Conservation (phyloP, 2,113 vertebrate species). For the Heliornis fulica region DNA sequence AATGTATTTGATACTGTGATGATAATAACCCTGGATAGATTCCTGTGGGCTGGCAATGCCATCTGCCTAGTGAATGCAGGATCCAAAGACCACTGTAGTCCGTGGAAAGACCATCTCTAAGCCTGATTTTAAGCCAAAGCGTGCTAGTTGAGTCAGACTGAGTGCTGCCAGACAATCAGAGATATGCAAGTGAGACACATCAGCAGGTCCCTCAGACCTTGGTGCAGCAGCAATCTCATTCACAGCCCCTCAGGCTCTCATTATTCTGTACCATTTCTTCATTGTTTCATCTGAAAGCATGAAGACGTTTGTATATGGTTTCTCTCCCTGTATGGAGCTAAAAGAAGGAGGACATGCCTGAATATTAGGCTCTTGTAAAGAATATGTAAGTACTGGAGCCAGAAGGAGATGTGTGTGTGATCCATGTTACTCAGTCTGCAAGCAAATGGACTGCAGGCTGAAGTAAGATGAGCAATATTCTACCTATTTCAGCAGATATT, state of each 20-base stretch:
- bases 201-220: not conserved
- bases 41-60: constrained; percentile 41
- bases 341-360: not conserved
- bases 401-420: not conserved
- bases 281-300: not conserved
- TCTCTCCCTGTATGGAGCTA: not conserved
- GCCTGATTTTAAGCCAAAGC: not conserved
- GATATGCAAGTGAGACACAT: not conserved
- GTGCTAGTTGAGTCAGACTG: not conserved
- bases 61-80: constrained; percentile 23
- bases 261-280: not conserved
- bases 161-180: not conserved
- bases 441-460: not conserved
- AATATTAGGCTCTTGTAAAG: not conserved
- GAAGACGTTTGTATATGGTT: not conserved
- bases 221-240: not conserved
- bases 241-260: not conserved
- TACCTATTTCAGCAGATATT: not conserved
- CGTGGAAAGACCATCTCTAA: not conserved
- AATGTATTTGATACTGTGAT: not conserved
- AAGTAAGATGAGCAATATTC: not conserved
- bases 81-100: not conserved
- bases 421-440: not conserved
- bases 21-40: constrained; percentile 38
- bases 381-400: not conserved